phyloP scores from a whole-genome alignment of 1,140 invertebrate species.

The Gryon sp. region DNA sequence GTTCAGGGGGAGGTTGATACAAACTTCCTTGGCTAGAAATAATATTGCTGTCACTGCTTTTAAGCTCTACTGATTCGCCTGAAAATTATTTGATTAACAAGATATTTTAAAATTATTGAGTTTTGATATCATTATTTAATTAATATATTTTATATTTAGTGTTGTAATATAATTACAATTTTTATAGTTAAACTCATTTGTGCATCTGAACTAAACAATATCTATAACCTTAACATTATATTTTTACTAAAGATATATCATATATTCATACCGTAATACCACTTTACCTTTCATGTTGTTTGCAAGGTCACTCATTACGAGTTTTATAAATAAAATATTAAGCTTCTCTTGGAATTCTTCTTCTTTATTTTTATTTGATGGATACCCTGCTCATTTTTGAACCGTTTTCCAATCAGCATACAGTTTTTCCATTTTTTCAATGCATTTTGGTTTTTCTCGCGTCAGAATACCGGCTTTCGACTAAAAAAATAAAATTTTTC shows the following conservation, averaged over 20 bases:
- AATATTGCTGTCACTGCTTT: conserved; percentile 6
- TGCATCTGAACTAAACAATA: no score
- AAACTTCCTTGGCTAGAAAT: conserved; percentile 14
- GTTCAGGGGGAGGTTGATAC: conserved; percentile 14
- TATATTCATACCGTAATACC: neutral
- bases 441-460: conserved; percentile 5
- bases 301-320: no score
- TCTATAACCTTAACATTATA: no score
- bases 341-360: conserved; percentile 12
- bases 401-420: neutral
- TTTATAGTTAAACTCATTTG: no score
- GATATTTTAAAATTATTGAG: neutral
- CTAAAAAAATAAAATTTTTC: conserved; percentile 12
- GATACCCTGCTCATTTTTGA: conserved; percentile 2
- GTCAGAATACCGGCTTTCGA: conserved; percentile 18
- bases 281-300: conserved; percentile 1
- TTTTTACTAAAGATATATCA: no score
- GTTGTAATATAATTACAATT: no score
- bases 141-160: no score
- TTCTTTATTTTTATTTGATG: conserved; percentile 15
- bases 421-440: no score
- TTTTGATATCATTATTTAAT: no score
- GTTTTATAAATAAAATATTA: conserved; percentile 3
- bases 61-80: conserved; percentile 14
- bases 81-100: conserved; percentile 19